Percentiles rank a stretch among this genome's conserved stretches.
Evolutionary conservation across 2,113 vertebrate genomes (phyloP).

Genomic region (Microcebus griseorufus): DNA sequence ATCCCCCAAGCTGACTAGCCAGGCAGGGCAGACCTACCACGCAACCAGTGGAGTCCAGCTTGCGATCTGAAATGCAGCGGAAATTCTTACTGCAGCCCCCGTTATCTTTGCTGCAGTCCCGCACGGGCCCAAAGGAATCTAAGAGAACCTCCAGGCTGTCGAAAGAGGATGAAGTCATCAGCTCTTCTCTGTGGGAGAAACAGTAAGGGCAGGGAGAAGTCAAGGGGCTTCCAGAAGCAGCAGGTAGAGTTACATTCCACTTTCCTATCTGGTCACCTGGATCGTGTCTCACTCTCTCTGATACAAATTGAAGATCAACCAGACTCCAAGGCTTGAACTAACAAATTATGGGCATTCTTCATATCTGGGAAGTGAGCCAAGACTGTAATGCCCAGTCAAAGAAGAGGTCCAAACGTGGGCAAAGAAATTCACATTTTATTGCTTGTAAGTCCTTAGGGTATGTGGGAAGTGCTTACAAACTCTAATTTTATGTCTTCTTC

Average conservation of each 20-base stretch:
- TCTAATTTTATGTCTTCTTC: slow-evolving; percentile 48
- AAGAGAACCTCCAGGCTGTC: slow-evolving; percentile 98
- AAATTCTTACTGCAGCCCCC: slow-evolving; percentile 99
- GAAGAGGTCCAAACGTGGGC: background rate
- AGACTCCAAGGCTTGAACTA: background rate
- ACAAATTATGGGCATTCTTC: slow-evolving; percentile 3
- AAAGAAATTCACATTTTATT: slow-evolving; percentile 49
- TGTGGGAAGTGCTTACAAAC: slow-evolving; percentile 27
- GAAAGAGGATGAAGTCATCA: slow-evolving; percentile 99
- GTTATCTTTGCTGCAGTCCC: slow-evolving; percentile 96
- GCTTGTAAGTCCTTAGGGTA: slow-evolving; percentile 41
- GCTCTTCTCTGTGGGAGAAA: slow-evolving; percentile 91
- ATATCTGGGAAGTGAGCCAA: slow-evolving; percentile 36
- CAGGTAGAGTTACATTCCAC: background rate
- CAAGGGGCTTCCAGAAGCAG: background rate
- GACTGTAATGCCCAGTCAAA: slow-evolving; percentile 39
- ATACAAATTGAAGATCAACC: background rate
- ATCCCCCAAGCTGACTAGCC: background rate
- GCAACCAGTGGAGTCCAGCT: slow-evolving; percentile 96
- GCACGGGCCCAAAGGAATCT: slow-evolving; percentile 96
- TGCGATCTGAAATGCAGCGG: slow-evolving; percentile 96
- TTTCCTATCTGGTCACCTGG: background rate
- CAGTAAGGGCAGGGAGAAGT: background rate
- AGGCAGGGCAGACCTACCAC: slow-evolving; percentile 88
- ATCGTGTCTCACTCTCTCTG: background rate